These are phyloP conservation scores for Montipora capitata DNA, from an alignment of 92 coral and sea anemone species.

Conservation along the genomic window DNA sequence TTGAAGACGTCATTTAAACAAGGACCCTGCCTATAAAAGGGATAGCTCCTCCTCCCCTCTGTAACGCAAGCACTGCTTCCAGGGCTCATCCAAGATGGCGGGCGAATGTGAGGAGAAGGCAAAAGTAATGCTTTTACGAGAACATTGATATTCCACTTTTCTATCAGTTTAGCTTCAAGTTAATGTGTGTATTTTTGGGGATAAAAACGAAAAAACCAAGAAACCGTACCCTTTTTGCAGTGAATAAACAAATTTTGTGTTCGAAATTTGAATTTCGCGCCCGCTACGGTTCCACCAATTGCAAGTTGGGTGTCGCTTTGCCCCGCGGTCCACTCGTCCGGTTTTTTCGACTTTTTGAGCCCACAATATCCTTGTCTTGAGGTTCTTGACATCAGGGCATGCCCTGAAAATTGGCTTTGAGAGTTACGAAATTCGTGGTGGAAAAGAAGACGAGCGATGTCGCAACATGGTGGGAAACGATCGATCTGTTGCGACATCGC, in stretches of 20 bases:
- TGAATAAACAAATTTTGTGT: background rate
- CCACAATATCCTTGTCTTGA: background rate
- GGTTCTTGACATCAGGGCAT: background rate
- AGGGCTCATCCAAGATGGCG: conserved; percentile 54
- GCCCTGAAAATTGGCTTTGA: background rate
- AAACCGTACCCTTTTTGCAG: background rate
- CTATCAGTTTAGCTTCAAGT: background rate
- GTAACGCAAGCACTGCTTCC: conserved; percentile 24
- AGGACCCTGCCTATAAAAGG: conserved; percentile 7
- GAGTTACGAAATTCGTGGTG: background rate
- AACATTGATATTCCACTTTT: background rate
- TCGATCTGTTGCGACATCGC: background rate
- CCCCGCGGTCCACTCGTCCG: background rate
- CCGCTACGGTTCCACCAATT: background rate
- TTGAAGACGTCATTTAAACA: too few relatives aligned
- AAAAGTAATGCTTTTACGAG: background rate
- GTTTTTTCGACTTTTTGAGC: background rate
- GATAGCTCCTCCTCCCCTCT: background rate
- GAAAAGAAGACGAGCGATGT: background rate
- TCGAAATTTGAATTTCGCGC: background rate
- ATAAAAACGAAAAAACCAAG: background rate
- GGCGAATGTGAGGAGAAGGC: conserved; percentile 16
- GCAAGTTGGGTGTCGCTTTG: background rate
- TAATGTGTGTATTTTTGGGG: background rate
- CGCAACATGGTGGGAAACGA: too few relatives aligned